phyloP scores from a whole-genome alignment of 2,888 invertebrate species.

The Caenorhabditis afra region DNA sequence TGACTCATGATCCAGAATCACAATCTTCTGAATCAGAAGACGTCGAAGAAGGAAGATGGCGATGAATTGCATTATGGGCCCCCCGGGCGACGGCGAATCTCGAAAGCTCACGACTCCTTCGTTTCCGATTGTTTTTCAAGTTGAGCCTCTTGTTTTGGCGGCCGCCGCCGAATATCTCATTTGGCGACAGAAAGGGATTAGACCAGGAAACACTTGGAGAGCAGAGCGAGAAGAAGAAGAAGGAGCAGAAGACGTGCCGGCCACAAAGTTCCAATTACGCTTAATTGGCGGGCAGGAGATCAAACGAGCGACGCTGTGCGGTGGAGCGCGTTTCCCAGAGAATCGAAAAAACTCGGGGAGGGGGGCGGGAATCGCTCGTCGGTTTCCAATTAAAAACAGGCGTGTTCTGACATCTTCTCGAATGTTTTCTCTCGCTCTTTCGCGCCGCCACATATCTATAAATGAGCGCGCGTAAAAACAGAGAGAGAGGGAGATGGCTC shows the following conservation, averaged over 20 bases:
- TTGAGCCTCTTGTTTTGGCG: constrained; percentile 1
- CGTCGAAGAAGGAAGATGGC: neutral
- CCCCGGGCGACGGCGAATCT: neutral
- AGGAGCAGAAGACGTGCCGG: too few relatives aligned
- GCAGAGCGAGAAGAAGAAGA: neutral
- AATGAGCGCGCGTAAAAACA: neutral
- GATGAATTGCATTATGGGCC: constrained; percentile 7
- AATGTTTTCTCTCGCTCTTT: neutral
- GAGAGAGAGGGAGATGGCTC: neutral
- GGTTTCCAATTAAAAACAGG: constrained; percentile 13
- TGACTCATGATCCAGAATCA: constrained; percentile 4
- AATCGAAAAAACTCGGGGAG: too few relatives aligned
- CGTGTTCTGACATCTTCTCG: neutral
- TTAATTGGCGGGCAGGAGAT: constrained; percentile 7
- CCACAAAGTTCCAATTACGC: constrained; percentile 5
- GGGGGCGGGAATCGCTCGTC: neutral
- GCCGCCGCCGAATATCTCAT: constrained; percentile 10
- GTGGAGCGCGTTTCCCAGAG: too few relatives aligned
- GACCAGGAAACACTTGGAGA: constrained; percentile 10
- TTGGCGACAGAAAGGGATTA: neutral
- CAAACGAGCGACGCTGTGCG: too few relatives aligned
- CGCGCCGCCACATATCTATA: too few relatives aligned
- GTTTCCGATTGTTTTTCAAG: neutral
- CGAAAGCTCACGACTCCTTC: constrained; percentile 1
- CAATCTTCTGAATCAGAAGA: neutral